Conservation (phyloP, 2,113 vertebrate genomes). For the Cinclus mexicanus region DNA sequence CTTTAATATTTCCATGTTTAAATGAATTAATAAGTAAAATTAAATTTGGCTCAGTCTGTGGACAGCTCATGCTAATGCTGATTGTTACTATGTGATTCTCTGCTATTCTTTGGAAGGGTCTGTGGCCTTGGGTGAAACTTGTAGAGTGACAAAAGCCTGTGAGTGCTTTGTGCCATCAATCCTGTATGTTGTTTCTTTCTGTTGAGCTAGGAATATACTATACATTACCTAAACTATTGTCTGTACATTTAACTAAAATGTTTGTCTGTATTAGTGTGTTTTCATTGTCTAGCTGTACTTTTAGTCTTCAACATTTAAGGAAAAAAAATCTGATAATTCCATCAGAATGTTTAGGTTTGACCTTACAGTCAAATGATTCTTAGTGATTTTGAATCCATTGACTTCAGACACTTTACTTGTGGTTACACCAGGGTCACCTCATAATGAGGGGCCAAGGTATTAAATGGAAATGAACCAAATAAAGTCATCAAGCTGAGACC, state of each 20-base stretch:
- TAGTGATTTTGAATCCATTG: constrained; percentile 15
- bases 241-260: neutral
- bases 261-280: neutral
- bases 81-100: neutral
- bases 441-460: constrained; percentile 20
- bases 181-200: neutral
- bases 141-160: neutral
- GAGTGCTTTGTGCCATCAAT: neutral
- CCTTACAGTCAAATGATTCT: constrained; percentile 3
- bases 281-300: neutral
- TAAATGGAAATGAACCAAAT: constrained; percentile 53
- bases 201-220: neutral
- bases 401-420: constrained; percentile 35
- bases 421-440: neutral
- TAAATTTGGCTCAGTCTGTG: neutral
- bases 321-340: neutral
- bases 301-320: neutral
- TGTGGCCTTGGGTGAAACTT: neutral
- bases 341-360: neutral
- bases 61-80: neutral
- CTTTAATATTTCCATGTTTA: neutral
- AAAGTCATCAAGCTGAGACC: constrained; percentile 43
- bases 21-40: neutral
- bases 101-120: neutral
- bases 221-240: neutral